These are phyloP conservation scores for Chloroclystis v-ata DNA, from an alignment of 2,888 invertebrate genomes.

Conservation along the genomic window DNA sequence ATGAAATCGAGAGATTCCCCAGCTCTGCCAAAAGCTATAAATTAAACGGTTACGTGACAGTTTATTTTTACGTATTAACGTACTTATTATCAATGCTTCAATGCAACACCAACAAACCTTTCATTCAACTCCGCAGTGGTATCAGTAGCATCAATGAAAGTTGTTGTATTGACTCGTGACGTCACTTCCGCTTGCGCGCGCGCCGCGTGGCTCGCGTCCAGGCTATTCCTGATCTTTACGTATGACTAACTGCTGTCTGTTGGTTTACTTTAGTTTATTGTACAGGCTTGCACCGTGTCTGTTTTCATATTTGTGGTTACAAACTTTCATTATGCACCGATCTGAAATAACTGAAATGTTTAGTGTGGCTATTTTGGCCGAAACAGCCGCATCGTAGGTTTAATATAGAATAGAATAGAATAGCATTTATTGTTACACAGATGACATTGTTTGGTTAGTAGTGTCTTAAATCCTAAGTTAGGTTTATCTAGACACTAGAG, in stretches of 20 bases:
- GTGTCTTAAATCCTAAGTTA: too few species aligned
- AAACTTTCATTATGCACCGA: too few species aligned
- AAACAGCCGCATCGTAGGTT: too few species aligned
- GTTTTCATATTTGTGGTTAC: background rate
- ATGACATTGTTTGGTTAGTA: too few species aligned
- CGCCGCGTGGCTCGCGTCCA: constrained; percentile 46
- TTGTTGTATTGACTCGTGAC: constrained; percentile 26
- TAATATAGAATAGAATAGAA: too few species aligned
- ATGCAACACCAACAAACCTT: background rate
- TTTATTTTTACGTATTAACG: background rate
- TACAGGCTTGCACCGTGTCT: background rate
- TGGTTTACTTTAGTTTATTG: constrained; percentile 11
- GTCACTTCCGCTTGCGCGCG: constrained; percentile 54
- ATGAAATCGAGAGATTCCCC: background rate
- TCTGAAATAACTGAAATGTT: too few species aligned
- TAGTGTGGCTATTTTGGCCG: too few species aligned
- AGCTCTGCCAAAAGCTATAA: background rate
- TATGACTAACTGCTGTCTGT: constrained; percentile 12
- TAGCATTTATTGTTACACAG: too few species aligned
- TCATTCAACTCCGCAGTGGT: constrained; percentile 17
- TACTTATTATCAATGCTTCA: background rate
- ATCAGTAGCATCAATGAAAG: constrained; percentile 17
- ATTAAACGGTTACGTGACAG: background rate
- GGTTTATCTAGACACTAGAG: too few species aligned
- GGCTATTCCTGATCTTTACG: constrained; percentile 45